Evolutionary conservation across 2,888 invertebrate genomes (phyloP), one percentile per base, ranked within the genome.

Genomic region (Troides helena): DNA sequence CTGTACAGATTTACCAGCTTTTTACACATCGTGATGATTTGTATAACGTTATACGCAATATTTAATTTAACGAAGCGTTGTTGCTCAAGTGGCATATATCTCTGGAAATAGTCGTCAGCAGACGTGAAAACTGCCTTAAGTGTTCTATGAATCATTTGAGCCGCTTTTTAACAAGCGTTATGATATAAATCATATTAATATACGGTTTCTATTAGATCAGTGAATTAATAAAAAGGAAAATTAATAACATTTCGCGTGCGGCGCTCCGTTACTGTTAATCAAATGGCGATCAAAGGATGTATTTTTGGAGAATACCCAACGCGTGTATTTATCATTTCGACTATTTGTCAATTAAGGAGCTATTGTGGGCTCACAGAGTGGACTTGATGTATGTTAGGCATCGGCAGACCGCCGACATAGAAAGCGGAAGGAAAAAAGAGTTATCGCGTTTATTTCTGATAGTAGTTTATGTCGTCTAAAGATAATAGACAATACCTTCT

Each of bases 261-360:
- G 80, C 84, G 81, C 85, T 83, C 86, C 80, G 81, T 78, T 78
- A 87, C 81, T 83, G 89, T 92, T 92, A 88, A 92, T 92, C 92
- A 90, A 87, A 80, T 72, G 78, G 81, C 83, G 91, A 92, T 92
- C 92, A 92, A 92, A 92, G 92, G 81, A 79, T 79, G 77, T 91
- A 91, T 91, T 92, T 92, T 83, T 74, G 86, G 90, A 90, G 83
- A 85, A 85, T 89, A 86, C 87, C 84, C 87, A 83, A 81, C 85
- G 83, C 81, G 78, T 83, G 86, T 88, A 92, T 92, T 89, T 87
- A 92, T 92, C 92, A 92, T 91, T 89, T 87, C 86, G 82, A 89
- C 91, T 91, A 92, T 92, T 92, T 92, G 92, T 92, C 92, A 92
- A 92, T 92, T 92, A 92, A 87, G 84, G 86, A 76, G 81, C 90